phyloP scores from a whole-genome alignment of 1,140 invertebrate species.

The Drosophila bifasciata region DNA sequence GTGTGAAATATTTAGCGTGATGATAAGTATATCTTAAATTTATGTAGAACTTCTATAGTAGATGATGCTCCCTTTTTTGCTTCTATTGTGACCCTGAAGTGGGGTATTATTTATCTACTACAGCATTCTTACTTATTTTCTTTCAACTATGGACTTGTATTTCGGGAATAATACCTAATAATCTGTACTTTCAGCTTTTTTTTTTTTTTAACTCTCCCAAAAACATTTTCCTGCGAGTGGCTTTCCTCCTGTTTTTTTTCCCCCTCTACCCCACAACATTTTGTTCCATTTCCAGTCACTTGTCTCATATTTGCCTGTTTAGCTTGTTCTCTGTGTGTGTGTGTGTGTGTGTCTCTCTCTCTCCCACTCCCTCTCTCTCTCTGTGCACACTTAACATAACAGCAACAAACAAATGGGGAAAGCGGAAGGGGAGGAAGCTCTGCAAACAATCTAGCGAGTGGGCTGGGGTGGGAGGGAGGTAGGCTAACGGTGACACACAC shows the following conservation, averaged over 20 bases:
- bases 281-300: slow-evolving; percentile 35
- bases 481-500: neutral
- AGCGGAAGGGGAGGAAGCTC: slow-evolving; percentile 15
- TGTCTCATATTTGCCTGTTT: slow-evolving; percentile 59
- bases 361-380: slow-evolving; percentile 17
- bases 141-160: no score
- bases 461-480: neutral
- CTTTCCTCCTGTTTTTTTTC: slow-evolving; percentile 29
- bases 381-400: slow-evolving; percentile 37
- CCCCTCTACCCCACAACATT: slow-evolving; percentile 15
- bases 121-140: no score
- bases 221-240: slow-evolving; percentile 8
- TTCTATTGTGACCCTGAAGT: no score
- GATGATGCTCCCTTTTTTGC: no score
- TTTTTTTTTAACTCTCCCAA: neutral
- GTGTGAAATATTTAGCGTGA: no score
- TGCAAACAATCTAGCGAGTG: slow-evolving; percentile 24
- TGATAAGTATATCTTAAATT: no score
- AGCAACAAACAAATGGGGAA: slow-evolving; percentile 39
- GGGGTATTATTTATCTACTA: no score
- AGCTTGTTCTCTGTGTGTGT: slow-evolving; percentile 48
- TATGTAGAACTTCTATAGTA: no score
- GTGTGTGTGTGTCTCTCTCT: slow-evolving; percentile 6
- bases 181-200: no score
- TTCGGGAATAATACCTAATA: no score